Conservation (phyloP, 1,140 invertebrate genomes). For the Drosophila pectinifera region DNA sequence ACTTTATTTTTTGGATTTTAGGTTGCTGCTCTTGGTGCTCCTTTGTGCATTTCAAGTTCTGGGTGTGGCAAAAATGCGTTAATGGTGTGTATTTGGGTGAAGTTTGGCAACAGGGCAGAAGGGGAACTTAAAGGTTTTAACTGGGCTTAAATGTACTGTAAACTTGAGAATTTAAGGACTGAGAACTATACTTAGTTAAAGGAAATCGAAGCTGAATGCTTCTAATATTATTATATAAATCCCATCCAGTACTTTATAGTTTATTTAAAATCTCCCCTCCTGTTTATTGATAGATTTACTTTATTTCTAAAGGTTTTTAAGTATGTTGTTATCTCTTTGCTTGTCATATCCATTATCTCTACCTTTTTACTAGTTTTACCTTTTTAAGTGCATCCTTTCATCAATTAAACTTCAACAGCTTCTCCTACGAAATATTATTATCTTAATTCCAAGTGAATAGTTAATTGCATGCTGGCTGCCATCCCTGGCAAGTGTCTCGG, state of each 20-base stretch:
- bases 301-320: not conserved
- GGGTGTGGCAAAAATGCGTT: constrained; percentile 43
- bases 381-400: not conserved
- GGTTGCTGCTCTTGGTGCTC: constrained; percentile 8
- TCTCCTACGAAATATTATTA: constrained; percentile 5
- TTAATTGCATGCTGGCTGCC: constrained; percentile 43
- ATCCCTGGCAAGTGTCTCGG: constrained; percentile 13
- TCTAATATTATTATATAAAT: too few species aligned
- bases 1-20: constrained; percentile 9
- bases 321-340: not conserved
- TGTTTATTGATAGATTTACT: not conserved
- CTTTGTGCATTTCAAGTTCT: constrained; percentile 51
- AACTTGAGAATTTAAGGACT: constrained; percentile 6
- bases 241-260: not conserved
- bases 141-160: not conserved
- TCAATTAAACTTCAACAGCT: constrained; percentile 5
- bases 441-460: constrained; percentile 15
- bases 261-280: rapidly evolving
- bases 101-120: constrained; percentile 42
- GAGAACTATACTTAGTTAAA: not conserved
- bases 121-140: constrained; percentile 3
- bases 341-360: not conserved
- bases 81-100: constrained; percentile 43
- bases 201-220: too few species aligned
- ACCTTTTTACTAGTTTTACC: not conserved